Percentiles rank a stretch among this genome's conserved stretches.
phyloP scores from a whole-genome alignment of 2,113 vertebrate genomes.

The Cervus canadensis region DNA sequence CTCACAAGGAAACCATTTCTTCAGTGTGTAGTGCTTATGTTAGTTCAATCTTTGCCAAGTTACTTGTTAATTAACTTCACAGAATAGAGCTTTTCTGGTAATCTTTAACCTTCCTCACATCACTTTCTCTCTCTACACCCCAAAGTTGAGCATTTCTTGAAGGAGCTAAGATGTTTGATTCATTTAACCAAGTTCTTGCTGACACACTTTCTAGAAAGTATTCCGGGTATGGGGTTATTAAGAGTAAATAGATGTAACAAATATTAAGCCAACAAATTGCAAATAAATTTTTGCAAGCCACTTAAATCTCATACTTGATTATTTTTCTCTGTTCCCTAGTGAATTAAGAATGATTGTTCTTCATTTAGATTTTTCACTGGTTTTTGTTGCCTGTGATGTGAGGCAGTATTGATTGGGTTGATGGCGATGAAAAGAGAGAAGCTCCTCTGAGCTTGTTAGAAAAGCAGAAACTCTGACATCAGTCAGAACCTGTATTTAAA shows the following conservation, averaged over 20 bases:
- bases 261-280: not conserved
- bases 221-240: fast-evolving
- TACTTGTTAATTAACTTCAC: not conserved
- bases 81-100: not conserved
- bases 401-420: not conserved
- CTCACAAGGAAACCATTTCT: not conserved
- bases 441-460: not conserved
- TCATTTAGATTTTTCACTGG: not conserved
- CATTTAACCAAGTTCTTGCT: not conserved
- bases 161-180: not conserved
- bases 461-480: not conserved
- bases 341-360: not conserved
- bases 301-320: not conserved
- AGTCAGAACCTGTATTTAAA: not conserved
- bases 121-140: not conserved
- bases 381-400: not conserved
- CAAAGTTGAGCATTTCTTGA: not conserved
- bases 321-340: not conserved
- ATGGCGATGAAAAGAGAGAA: not conserved
- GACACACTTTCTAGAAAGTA: not conserved
- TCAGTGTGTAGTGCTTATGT: not conserved
- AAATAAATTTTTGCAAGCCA: not conserved
- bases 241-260: not conserved
- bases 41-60: not conserved
- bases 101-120: not conserved